These are phyloP conservation scores for Agrotis puta DNA, from an alignment of 2,888 invertebrate species.

Conservation along the genomic window DNA sequence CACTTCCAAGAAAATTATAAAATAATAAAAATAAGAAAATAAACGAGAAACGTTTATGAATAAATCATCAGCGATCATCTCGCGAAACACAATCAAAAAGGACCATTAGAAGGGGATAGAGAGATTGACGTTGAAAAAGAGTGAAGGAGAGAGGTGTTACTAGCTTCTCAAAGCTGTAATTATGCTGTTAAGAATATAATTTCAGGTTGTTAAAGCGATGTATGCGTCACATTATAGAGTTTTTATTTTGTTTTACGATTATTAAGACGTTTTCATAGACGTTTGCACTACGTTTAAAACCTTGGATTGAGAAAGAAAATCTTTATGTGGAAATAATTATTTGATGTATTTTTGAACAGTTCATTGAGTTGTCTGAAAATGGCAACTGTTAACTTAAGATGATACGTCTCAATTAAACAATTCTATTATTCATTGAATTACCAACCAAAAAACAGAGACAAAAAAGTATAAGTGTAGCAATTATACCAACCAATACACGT, in stretches of 20 bases:
- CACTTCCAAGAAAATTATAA: constrained; percentile 73
- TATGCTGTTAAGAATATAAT: constrained; percentile 86
- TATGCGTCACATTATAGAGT: constrained; percentile 78
- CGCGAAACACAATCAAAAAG: constrained; percentile 73
- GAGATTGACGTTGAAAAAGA: constrained; percentile 45
- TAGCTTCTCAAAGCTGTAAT: constrained; percentile 79
- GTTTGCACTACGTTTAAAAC: constrained; percentile 43
- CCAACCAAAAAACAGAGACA: no score
- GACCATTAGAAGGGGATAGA: constrained; percentile 68
- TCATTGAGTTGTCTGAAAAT: neutral
- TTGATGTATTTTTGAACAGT: constrained; percentile 3
- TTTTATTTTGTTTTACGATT: constrained; percentile 68
- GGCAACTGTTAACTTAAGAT: neutral
- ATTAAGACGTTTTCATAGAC: constrained; percentile 74
- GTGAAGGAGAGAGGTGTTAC: constrained; percentile 71
- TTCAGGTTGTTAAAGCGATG: constrained; percentile 80
- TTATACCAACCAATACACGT: neutral
- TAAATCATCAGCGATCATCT: constrained; percentile 78
- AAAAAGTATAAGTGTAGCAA: neutral
- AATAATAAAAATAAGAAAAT: constrained; percentile 67
- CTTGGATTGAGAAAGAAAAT: constrained; percentile 18
- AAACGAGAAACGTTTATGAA: constrained; percentile 77
- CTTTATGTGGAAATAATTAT: constrained; percentile 10
- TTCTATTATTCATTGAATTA: neutral
- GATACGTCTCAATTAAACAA: neutral